A percentile compares a stretch with the other conserved stretches of the same genome.
Conservation (phyloP, 2,113 vertebrate species). For the Guaruba guarouba region DNA sequence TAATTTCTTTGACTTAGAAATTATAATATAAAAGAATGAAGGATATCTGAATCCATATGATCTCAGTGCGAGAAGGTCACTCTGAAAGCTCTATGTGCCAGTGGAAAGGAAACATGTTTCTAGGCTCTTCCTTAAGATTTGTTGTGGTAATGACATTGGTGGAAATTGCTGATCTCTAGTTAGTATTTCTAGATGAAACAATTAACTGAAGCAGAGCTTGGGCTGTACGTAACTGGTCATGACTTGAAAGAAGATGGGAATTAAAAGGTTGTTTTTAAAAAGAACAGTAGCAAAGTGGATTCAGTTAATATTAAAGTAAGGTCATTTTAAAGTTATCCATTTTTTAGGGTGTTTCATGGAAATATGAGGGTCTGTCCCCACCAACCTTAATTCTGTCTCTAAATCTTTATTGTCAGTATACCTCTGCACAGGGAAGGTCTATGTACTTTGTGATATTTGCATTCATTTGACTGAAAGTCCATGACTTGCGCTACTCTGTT, state of each 20-base stretch:
- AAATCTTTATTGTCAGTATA: background rate
- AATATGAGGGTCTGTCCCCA: background rate
- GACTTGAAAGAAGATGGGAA: background rate
- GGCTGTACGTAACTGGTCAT: background rate
- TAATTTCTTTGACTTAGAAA: conserved; percentile 3
- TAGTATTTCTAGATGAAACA: background rate
- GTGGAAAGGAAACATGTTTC: background rate
- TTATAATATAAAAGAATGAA: background rate
- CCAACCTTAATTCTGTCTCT: background rate
- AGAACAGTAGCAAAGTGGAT: background rate
- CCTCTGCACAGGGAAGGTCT: background rate
- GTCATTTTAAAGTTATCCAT: background rate
- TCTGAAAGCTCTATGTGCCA: background rate
- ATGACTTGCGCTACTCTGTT: background rate
- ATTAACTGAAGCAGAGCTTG: background rate
- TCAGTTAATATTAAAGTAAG: background rate
- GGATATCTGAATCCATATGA: background rate
- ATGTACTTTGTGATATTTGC: background rate
- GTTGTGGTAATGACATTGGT: background rate
- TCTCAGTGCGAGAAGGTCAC: background rate
- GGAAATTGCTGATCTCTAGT: conserved; percentile 8
- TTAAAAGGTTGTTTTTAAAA: background rate
- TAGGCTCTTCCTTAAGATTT: background rate
- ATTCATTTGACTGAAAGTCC: background rate
- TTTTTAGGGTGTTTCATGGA: background rate